phyloP scores from a whole-genome alignment of 2,797 vertebrate species.

The Bradypodion ventrale region DNA sequence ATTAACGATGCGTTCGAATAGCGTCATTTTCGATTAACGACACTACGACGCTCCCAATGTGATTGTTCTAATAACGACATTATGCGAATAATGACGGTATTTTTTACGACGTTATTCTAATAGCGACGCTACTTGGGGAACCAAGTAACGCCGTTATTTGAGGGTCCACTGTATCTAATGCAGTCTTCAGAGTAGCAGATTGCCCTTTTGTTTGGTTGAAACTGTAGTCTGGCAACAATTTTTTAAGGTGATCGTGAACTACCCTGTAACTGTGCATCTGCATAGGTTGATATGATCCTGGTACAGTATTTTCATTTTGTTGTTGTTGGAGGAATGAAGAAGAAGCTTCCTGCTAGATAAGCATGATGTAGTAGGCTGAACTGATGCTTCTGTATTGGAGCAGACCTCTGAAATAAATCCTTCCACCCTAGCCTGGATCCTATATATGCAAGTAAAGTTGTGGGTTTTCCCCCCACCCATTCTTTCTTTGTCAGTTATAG shows the following conservation, averaged over 20 bases:
- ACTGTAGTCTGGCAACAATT: neutral
- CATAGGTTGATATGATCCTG: neutral
- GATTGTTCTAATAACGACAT: too few species aligned
- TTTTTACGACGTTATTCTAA: too few species aligned
- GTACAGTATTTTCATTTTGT: neutral
- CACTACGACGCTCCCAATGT: too few species aligned
- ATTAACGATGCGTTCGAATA: too few species aligned
- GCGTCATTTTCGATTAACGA: too few species aligned
- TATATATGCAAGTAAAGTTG: neutral
- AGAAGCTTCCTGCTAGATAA: neutral
- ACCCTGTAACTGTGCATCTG: neutral
- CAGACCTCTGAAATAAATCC: neutral
- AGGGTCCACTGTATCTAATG: too few species aligned
- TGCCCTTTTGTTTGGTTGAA: neutral
- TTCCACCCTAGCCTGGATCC: neutral
- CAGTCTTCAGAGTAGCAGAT: neutral
- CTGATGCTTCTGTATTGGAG: neutral
- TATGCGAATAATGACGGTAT: too few species aligned
- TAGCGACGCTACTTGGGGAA: too few species aligned
- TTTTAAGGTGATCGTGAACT: constrained; percentile 14
- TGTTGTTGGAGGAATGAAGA: neutral
- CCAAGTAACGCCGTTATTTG: too few species aligned
- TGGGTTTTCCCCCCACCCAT: neutral
- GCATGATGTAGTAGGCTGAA: neutral
- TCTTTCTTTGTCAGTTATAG: neutral